Base-by-base conservation (phyloP, 2,113 vertebrate species). In the Alligator sinensis region DNA sequence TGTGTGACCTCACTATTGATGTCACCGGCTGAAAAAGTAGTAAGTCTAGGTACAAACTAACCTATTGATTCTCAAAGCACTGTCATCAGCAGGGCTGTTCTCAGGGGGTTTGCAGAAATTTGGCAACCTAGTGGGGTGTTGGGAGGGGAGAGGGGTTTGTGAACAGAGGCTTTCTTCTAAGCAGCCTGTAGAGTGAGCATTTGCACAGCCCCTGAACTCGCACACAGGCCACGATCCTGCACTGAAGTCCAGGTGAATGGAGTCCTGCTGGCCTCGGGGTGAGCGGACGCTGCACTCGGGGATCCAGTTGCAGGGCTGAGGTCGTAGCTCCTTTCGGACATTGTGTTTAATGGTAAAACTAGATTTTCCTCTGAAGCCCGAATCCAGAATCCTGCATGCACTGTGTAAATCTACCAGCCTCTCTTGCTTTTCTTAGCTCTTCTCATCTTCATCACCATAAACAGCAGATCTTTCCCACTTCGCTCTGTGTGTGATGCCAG, bases 131-230 rank as follows among this genome's bases (percentile, higher is more conserved):
- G 77, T 38, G 85, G 22, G 84, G 47, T 66, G 70, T 27, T 8
- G 54, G 74, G 15, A 22, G 58, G 63, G 80, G 81, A 77, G 63
- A 38, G 83, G 3, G 84, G 2, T 24, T 6, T 0, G 14, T 66
- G 47, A 9, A 47, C 78, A 38, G 84, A 22, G 77, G 78, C 3
- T 80, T n/a, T 27, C 17, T 47, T 57, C 30, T 54, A 27, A 12
- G 83, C 88, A 2, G 95, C 84, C 90, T 59, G 6, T 2, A 74
- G 77, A 77, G 77, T 94, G 85, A 38, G 82, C 19, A 9, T 30
- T 2, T 10, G 84, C 5, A 2, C 21, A 1, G 81, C 9, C 0
- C 13, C 3, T 3, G 57, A 54, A 10, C 15, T 47, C 7, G 1
- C 2, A n/a, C 1, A 58, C 30, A 2, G 70, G 17, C 11, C 77